Conservation (phyloP, 2,888 invertebrate genomes). For the Drosophila anomalata region DNA sequence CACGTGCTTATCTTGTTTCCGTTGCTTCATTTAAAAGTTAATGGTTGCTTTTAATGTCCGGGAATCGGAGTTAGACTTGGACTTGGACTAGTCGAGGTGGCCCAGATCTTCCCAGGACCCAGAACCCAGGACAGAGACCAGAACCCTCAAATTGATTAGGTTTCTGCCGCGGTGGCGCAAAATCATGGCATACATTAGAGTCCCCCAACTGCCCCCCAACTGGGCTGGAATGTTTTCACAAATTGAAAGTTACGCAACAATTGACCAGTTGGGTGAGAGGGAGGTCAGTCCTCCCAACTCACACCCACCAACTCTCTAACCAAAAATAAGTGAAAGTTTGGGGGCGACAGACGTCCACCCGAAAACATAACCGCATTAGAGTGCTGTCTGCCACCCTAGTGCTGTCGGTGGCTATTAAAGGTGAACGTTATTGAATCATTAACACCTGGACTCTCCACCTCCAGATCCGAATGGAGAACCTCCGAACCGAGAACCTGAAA, state of each 20-base stretch:
- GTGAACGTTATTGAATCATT: constrained; percentile 78
- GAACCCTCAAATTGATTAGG: constrained; percentile 79
- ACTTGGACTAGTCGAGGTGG: neutral
- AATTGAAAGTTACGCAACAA: constrained; percentile 82
- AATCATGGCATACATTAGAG: constrained; percentile 70
- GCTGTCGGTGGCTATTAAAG: constrained; percentile 60
- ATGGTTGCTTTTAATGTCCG: constrained; percentile 77
- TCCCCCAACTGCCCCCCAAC: too few species aligned
- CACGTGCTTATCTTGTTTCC: constrained; percentile 80
- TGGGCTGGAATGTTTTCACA: constrained; percentile 69
- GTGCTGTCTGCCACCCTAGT: constrained; percentile 58
- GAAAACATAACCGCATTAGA: constrained; percentile 58
- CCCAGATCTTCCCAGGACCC: constrained; percentile 17
- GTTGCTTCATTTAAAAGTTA: constrained; percentile 79
- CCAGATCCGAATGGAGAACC: too few species aligned
- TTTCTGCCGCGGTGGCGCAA: constrained; percentile 48
- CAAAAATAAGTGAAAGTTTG: constrained; percentile 1
- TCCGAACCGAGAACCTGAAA: constrained; percentile 10
- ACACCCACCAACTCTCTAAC: neutral
- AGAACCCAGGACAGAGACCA: neutral
- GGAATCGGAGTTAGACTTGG: constrained; percentile 9
- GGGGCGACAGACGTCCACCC: neutral
- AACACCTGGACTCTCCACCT: constrained; percentile 57
- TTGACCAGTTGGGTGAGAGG: constrained; percentile 41
- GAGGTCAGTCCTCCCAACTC: neutral